Evolutionary conservation across 2,113 vertebrate genomes (phyloP).

Genomic region (Aepyceros melampus): DNA sequence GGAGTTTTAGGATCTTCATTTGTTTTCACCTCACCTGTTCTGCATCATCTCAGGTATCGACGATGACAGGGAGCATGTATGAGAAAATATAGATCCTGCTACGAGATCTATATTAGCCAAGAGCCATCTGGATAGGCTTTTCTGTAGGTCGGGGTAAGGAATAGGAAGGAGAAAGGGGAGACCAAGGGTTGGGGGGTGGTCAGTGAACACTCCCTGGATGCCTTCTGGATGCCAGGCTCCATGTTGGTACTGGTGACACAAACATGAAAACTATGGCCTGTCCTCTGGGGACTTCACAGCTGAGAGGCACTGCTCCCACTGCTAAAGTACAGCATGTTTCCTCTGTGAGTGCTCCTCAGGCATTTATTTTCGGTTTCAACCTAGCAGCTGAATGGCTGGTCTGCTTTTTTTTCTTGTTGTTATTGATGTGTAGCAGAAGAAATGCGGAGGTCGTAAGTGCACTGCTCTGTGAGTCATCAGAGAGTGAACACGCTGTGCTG

Average conservation of each 20-base stretch:
- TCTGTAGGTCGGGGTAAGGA: background rate
- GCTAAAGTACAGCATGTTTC: background rate
- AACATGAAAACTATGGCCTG: background rate
- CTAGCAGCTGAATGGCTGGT: background rate
- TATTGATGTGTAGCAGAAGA: background rate
- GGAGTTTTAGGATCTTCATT: background rate
- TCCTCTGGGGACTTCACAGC: background rate
- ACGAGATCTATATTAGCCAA: background rate
- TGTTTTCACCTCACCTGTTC: background rate
- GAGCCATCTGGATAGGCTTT: background rate
- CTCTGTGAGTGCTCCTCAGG: background rate
- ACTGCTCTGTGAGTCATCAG: background rate
- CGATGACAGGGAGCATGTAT: background rate
- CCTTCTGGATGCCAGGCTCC: background rate
- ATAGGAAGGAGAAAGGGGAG: background rate
- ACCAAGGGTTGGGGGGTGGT: background rate
- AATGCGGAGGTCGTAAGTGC: background rate
- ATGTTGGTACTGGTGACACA: background rate
- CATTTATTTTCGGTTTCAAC: background rate
- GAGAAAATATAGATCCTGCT: background rate
- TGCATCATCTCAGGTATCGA: background rate
- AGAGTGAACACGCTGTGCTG: background rate
- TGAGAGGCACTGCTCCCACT: background rate
- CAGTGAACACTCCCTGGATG: background rate
- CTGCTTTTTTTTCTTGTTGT: background rate